Evolutionary conservation across 2,888 invertebrate species (phyloP).

Genomic region (Dryomyza anilis): DNA sequence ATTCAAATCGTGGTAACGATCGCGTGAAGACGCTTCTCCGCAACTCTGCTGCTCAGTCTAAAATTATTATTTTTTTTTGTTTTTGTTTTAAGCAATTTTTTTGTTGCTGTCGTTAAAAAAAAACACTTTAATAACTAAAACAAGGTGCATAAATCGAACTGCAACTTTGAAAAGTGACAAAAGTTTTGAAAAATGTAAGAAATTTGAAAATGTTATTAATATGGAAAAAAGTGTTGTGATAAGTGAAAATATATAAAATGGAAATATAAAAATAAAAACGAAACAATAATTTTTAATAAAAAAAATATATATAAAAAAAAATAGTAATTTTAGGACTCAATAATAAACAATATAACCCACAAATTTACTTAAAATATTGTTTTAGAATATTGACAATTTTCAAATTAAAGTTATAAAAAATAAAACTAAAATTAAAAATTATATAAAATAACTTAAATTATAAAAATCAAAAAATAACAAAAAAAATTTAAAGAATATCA

Average conservation of each 20-base stretch:
- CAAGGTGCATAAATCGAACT: not conserved
- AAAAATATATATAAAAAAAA: not conserved
- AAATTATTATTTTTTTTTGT: not conserved
- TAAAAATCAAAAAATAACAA: too few relatives aligned
- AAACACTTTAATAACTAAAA: conserved; percentile 8
- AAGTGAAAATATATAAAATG: not conserved
- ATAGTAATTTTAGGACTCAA: too few relatives aligned
- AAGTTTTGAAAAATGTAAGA: conserved; percentile 14
- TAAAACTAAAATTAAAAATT: too few relatives aligned
- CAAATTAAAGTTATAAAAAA: too few relatives aligned
- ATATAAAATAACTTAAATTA: too few relatives aligned
- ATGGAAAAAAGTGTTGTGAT: not conserved
- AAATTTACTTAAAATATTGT: too few relatives aligned
- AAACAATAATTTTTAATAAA: not conserved
- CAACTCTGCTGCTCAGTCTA: conserved; percentile 43
- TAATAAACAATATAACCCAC: too few relatives aligned
- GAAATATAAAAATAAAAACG: not conserved
- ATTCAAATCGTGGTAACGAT: conserved; percentile 62
- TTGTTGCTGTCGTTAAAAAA: not conserved
- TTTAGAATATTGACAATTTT: too few relatives aligned
- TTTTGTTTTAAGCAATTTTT: not conserved
- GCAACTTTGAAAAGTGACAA: not conserved
- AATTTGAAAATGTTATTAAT: not conserved
- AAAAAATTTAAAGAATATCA: too few relatives aligned
- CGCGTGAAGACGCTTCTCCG: conserved; percentile 60